Base-by-base conservation (phyloP, 2,113 vertebrate genomes). In the Melanerpes aurifrons region DNA sequence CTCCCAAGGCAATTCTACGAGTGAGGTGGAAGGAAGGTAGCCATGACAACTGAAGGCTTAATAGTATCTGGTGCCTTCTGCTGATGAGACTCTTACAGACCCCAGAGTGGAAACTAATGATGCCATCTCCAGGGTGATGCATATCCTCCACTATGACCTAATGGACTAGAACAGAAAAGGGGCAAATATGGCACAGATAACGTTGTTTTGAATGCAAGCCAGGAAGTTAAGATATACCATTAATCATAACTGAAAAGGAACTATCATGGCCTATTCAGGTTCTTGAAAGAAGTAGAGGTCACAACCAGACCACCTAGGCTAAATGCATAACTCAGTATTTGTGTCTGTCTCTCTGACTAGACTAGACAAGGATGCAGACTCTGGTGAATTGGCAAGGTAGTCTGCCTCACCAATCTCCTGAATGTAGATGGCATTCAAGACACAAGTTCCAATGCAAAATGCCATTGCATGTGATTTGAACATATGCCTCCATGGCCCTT, bases 1-100 rank as follows among this genome's bases (percentile, higher is more conserved):
- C 59, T 95, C 95, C 95, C 95, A 94, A 88, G 91, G 43, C 70
- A 88, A 75, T 94, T 93, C 69, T 89, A 76, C 0, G 11, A 70
- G 63, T 37, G 74, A 95, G 63, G 74, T 0, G 0, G 90, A 94
- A 94, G 73, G 83, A 92, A 96, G 83, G 91, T 94, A 96, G 92
- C 89, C 95, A 95, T 93, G 91, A 95, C 92, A 94, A 94, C 95
- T 93, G 83, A 84, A 92, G 89, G 63, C 74, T 93, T 94, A 96
- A 93, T 94, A 93, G 83, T 92, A 76, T 94, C 88, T 92, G 59
- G 63, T 94, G 56, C 88, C 91, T 96, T 90, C 74, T 90, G 81
- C 86, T 95, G 86, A 87, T 76, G 67, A 95, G 35, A 37, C 56
- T 94, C 69, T 87, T 90, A 92, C 2, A 0, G 26, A 86, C 50